phyloP scores from a whole-genome alignment of 2,888 invertebrate genomes.

The Xylota sylvarum region DNA sequence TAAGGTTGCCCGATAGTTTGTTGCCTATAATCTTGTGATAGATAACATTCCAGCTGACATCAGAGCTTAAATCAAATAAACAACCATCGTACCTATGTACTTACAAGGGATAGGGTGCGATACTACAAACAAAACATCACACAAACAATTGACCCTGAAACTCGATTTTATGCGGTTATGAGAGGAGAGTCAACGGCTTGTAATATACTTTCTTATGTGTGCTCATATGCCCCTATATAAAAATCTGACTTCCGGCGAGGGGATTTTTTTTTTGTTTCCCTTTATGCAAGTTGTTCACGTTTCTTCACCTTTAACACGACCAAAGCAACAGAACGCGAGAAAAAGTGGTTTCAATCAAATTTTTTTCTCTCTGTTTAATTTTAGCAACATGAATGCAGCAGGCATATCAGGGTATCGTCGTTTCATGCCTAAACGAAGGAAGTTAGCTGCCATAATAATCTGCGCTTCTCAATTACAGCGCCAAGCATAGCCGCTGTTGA shows the following conservation, averaged over 20 bases:
- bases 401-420: conserved; percentile 14
- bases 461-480: conserved; percentile 13
- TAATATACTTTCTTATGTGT: conserved; percentile 31
- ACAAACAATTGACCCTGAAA: conserved; percentile 51
- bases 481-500: not conserved
- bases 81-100: not conserved
- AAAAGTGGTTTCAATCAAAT: conserved; percentile 50
- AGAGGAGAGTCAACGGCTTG: conserved; percentile 20
- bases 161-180: conserved; percentile 35
- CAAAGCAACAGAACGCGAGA: conserved; percentile 25
- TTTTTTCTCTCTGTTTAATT: conserved; percentile 48
- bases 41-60: not conserved
- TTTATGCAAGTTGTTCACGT: conserved; percentile 62
- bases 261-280: conserved; percentile 47
- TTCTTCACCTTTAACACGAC: conserved; percentile 68
- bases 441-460: conserved; percentile 31
- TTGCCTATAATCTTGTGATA: not conserved
- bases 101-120: not conserved
- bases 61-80: not conserved
- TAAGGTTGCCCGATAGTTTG: not conserved
- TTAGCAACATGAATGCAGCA: conserved; percentile 35
- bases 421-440: conserved; percentile 28
- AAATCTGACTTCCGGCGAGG: conserved; percentile 71
- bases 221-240: conserved; percentile 37
- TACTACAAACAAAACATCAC: not conserved